phyloP scores from a whole-genome alignment of 2,888 invertebrate species.

The Syritta pipiens region DNA sequence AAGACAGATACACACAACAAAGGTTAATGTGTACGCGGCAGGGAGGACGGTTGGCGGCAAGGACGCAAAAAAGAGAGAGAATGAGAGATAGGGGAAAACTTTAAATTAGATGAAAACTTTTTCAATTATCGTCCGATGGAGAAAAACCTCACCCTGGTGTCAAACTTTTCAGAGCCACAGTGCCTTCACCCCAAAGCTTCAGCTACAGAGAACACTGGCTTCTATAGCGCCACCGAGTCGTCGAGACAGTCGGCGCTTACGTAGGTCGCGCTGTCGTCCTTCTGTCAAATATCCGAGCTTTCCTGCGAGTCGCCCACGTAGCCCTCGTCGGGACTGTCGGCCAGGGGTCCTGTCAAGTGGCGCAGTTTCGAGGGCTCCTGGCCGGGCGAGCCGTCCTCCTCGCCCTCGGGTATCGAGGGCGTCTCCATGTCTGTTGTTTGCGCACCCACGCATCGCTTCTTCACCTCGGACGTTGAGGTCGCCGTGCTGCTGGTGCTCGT shows the following conservation, averaged over 20 bases:
- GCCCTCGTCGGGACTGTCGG: constrained; percentile 92
- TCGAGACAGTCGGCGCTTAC: constrained; percentile 74
- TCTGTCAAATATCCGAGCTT: constrained; percentile 85
- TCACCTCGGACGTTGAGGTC: constrained; percentile 76
- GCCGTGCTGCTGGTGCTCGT: constrained; percentile 66
- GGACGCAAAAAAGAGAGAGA: constrained; percentile 10
- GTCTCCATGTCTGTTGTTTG: constrained; percentile 82
- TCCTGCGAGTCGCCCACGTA: constrained; percentile 88
- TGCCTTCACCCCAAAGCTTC: constrained; percentile 23
- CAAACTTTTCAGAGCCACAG: constrained; percentile 17
- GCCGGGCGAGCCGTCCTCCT: constrained; percentile 78
- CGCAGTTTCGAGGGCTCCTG: constrained; percentile 80
- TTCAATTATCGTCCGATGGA: constrained; percentile 73
- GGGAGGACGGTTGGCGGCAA: background rate
- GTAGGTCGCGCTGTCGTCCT: constrained; percentile 70
- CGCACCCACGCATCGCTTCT: constrained; percentile 82
- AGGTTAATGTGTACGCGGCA: constrained; percentile 40
- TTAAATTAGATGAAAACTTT: constrained; percentile 76
- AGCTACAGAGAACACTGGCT: constrained; percentile 22
- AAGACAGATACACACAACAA: constrained; percentile 14
- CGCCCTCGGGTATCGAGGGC: constrained; percentile 78
- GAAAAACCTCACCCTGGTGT: constrained; percentile 25
- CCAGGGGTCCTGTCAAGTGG: constrained; percentile 80
- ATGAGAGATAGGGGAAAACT: constrained; percentile 38
- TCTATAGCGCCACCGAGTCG: constrained; percentile 78